Base-by-base conservation (phyloP, 2,113 vertebrate species). In the Xiphorhynchus elegans region DNA sequence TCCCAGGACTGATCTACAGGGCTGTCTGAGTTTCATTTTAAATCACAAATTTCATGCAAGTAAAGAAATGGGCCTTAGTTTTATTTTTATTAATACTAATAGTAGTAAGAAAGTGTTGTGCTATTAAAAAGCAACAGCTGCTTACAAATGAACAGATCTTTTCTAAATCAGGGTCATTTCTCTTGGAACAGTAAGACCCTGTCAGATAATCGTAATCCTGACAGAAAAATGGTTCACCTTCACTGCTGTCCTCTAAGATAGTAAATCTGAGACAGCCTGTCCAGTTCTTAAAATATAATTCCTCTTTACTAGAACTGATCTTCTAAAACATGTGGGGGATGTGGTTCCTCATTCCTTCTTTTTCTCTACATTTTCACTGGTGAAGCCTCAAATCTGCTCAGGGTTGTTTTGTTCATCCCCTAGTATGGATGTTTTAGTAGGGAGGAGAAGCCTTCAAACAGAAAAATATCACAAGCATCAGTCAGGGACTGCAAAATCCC, bases 201-300 rank as follows among this genome's bases (percentile, higher is more conserved):
- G 90, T 47, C 66, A 93, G 95, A 91, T 85, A 84, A 84, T 96
- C 35, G 62, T 74, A 97, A 83, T 87, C 86, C 94, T 80, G 70
- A 83, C 79, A 94, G 95, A 56, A 93, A 95, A 95, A 70, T n/a
- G 56, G 74, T 81, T 50, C 87, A 77, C 49, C 73, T 68, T 82
- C 69, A 37, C 74, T 85, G 89, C 35, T 72, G 35, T 92, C 69
- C 86, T 94, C 78, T n/a, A 11, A 79, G 64, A 92, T 26, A 73
- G 77, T 91, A 85, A 94, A 96, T 89, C 94, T 96, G 86, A 93
- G 87, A 70, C 93, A 81, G 92, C 93, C 90, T 94, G 60, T 69
- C 86, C 69, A 83, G 26, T 85, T 80, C 82, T 96, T 64, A 62
- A 69, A 95, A 86, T 69, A 64, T 63, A 93, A 92, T 72, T 95